Base-by-base conservation (phyloP, 2,797 vertebrate species). In the Danio albolineatus region DNA sequence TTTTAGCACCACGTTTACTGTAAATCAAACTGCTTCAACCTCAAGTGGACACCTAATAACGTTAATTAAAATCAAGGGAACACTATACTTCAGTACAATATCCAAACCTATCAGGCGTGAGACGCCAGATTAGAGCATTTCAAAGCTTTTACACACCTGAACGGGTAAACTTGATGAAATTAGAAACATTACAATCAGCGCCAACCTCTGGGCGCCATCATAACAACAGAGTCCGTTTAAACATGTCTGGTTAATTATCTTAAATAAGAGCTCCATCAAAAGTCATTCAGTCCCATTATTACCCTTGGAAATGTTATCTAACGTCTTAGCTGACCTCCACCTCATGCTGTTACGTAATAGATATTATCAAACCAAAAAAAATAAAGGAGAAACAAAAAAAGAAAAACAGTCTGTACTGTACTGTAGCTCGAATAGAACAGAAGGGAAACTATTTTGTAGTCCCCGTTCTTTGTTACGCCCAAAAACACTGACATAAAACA, bases 281-380 rank as follows among this genome's bases (percentile, higher is more conserved):
- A 17, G 6, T 12, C n/a, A 46, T 76, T 36, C 6, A 28, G 13
- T 56, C 9, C 5, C 7, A 51, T 43, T 9, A 38, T 43, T 6
- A 38, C 7, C 28, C 43, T 0, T 9, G 6, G 6, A 41, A 43
- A 61, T 19, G 57, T 62, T 12, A 46, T n/a, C 17, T 4, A 54
- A 41, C 5, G 14, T n/a, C 28, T 74, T 10, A 1, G n/a, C 46
- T 17, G 41, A 66, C 39, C 16, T 46, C 74, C 5, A 7, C 36
- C 49, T 75, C n/a, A 7, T 54, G 49, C 6, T 10, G 19, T 76
- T 66, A 56, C 4, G 10, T 14, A 76, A 76, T 16, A 46, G 51
- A 49, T 74, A 44, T 54, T 71, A 4, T 9, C 49, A 39, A 60
- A 61, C 14, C 43, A 16, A 73, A 72, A 57, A 66, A 64, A 64